A percentile compares a stretch with the other conserved stretches of the same genome.
These are phyloP conservation scores for Tyto alba DNA, from an alignment of 2,113 vertebrate genomes.

Conservation along the genomic window DNA sequence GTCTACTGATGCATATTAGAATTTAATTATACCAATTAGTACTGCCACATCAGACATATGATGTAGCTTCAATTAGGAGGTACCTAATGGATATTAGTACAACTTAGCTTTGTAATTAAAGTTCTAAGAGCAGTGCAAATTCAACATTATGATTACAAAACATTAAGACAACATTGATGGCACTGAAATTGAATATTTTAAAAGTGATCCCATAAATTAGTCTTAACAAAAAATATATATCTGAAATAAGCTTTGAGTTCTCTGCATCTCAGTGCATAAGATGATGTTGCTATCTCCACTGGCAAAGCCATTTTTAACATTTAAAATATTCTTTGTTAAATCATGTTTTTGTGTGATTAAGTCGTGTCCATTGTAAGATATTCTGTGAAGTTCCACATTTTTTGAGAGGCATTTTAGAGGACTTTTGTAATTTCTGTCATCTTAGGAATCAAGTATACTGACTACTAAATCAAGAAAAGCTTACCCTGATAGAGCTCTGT, in stretches of 20 bases:
- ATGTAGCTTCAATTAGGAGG: conserved; percentile 75
- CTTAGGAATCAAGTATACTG: background rate
- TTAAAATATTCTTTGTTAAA: background rate
- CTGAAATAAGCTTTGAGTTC: background rate
- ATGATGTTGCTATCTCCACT: background rate
- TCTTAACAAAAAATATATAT: background rate
- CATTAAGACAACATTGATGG: conserved; percentile 59
- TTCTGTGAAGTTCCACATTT: background rate
- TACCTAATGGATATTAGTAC: conserved; percentile 76
- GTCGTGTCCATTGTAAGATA: background rate
- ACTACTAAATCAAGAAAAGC: background rate
- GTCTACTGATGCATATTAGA: conserved; percentile 74
- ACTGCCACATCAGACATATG: conserved; percentile 75
- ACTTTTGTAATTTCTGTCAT: background rate
- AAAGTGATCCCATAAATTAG: conserved; percentile 16
- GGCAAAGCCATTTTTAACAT: background rate
- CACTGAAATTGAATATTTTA: conserved; percentile 50
- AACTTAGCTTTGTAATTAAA: conserved; percentile 79
- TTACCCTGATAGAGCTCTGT: background rate
- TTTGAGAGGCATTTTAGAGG: background rate
- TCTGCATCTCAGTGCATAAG: background rate
- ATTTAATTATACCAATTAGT: conserved; percentile 79
- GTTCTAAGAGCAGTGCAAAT: conserved; percentile 73
- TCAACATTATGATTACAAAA: conserved; percentile 76
- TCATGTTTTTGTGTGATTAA: background rate